Evolutionary conservation across 2,888 invertebrate genomes (phyloP), one percentile per base, ranked within the genome.

Genomic region (Philhelius pedissequus): DNA sequence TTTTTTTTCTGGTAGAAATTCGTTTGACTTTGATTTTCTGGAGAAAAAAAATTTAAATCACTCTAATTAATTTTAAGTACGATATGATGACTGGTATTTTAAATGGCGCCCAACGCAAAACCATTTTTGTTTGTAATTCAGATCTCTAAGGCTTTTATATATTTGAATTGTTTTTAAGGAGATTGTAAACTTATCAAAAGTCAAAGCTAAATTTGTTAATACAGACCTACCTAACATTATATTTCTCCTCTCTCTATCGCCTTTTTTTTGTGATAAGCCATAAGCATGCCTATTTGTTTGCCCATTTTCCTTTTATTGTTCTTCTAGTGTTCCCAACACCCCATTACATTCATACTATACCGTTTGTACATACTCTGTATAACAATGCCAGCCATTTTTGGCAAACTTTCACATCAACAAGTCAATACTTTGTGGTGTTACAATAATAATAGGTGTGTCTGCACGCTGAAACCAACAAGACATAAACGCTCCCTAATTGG

Each of bases 331-430:
- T 11, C 22, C 22, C 22, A 22, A 35, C 60, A 60, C 40, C 15
- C 40, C 60, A 60, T 40, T 60, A 27, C 11, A 40, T 18, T 25
- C 15, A 22, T 11, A 25, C 3, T 3, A 25, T 40, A 27, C 11
- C 15, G n/a, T 13, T 30, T 43, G 13, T n/a, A 3, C 11, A 1
- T 27, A 5, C 5, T 1, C 6, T 32, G 7, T 13, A 18, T 1
- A 56, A 56, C 43, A 75, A 62, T 18, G 9, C 3, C 25, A 64
- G 25, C 22, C 74, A 45, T 27, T 75, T 77, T 74, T 64, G 69
- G 64, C 50, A 74, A 66, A 56, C 11, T 70, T 50, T 64, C 64
- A 52, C 74, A 56, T 79, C 83, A 83, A 83, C 83, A 83, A 83
- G 83, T 83, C 56, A 22, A 43, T 62, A 62, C 18, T 25, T 15